Evolutionary conservation across 1,140 invertebrate genomes (phyloP).

Genomic region (Procambarus clarkii): DNA sequence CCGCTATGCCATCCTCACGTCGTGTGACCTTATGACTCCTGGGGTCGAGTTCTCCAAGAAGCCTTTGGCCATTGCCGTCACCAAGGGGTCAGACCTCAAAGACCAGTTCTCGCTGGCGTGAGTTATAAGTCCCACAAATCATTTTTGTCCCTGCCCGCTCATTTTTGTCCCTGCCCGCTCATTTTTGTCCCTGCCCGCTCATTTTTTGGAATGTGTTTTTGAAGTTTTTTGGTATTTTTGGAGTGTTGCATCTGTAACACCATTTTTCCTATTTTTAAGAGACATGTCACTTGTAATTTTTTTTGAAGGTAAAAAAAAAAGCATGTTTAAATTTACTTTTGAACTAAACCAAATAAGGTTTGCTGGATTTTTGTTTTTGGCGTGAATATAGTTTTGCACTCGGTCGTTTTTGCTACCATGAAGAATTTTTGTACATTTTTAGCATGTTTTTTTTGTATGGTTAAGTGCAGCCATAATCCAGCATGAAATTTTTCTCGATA

Average conservation of each 20-base stretch:
- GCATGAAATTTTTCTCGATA: neutral
- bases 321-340: neutral
- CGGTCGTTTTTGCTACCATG: neutral
- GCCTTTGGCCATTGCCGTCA: conserved; percentile 96
- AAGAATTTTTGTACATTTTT: neutral
- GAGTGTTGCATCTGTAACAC: neutral
- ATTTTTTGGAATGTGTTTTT: too few species aligned
- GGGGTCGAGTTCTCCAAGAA: conserved; percentile 97
- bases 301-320: neutral
- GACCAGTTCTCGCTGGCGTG: conserved; percentile 70
- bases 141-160: neutral
- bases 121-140: neutral
- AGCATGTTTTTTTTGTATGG: neutral
- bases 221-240: neutral
- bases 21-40: conserved; percentile 90
- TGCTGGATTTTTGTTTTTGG: neutral
- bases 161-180: neutral
- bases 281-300: too few species aligned
- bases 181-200: neutral
- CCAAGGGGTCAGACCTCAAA: conserved; percentile 90
- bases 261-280: neutral
- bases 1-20: conserved; percentile 88
- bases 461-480: neutral
- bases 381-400: conserved; percentile 10
- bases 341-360: neutral